phyloP scores from a whole-genome alignment of 2,797 vertebrate genomes.

The Poeciliopsis gracilis region DNA sequence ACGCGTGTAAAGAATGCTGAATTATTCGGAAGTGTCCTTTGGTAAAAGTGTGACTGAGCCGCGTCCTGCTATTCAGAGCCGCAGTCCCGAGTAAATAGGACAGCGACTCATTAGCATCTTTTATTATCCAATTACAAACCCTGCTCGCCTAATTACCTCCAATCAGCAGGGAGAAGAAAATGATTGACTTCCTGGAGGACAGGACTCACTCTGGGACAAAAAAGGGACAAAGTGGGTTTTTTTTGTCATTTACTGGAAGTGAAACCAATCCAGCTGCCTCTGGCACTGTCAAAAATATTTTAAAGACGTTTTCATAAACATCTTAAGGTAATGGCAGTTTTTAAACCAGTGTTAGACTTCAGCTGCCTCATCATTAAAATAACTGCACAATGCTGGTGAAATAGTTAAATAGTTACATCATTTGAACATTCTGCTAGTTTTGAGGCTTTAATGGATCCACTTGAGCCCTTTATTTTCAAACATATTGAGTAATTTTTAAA shows the following conservation, averaged over 20 bases:
- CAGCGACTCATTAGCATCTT: constrained; percentile 76
- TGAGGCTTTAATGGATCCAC: background rate
- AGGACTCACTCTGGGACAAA: constrained; percentile 62
- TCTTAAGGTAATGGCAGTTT: background rate
- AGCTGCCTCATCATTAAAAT: background rate
- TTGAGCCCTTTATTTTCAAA: background rate
- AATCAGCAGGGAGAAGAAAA: constrained; percentile 74
- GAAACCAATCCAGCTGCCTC: background rate
- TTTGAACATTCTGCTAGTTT: background rate
- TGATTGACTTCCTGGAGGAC: constrained; percentile 75
- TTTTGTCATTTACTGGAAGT: constrained; percentile 12
- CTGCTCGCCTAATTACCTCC: constrained; percentile 78
- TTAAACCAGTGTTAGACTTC: background rate
- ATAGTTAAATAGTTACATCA: background rate
- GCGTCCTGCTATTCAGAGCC: constrained; percentile 39
- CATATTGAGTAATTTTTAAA: background rate
- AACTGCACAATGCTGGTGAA: background rate
- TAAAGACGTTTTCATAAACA: background rate
- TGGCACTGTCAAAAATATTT: background rate
- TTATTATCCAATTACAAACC: constrained; percentile 80
- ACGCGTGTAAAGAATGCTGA: too few species aligned
- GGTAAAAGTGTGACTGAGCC: constrained; percentile 20
- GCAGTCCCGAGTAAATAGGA: constrained; percentile 72
- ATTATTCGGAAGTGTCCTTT: background rate
- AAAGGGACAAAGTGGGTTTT: constrained; percentile 53